Evolutionary conservation across 2,888 invertebrate species (phyloP), one percentile per base, ranked within the genome.

Genomic region (Aspidiotus destructor): DNA sequence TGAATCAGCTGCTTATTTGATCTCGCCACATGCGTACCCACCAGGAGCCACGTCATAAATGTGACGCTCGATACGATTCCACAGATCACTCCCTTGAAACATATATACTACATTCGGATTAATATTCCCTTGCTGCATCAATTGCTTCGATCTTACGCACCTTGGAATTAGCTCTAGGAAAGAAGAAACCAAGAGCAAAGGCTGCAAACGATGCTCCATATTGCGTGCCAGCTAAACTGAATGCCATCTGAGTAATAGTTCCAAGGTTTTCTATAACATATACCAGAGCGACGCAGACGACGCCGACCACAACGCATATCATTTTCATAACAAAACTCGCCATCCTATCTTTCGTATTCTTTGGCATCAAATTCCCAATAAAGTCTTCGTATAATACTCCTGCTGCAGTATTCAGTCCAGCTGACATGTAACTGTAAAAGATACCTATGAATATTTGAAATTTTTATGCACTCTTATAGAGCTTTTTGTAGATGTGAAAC

Each of bases 381-480:
- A 89, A 82, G 75, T 90, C 89, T 78, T 89, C 88, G 48, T 87
- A 81, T 55, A 89, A 86, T 0, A 89, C 87, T 9, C 88, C 89
- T 1, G 89, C 84, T 85, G 89, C 84, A 0, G 89, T 88, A 74
- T 89, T 90, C 0, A 89, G 78, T 0, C 88, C 88, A 11, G 89
- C 89, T 0, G 89, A 89, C 76, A 89, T 81, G 0, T 89, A 87
- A 76, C 89, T 89, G 75, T 5, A 28, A 28, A 28, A 28, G n/a
- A n/a, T 42, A n/a, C 9, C 41, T 13, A 61, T 42, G 10, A 9
- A 40, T 40, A 2, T 2, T 15, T 11, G 17, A 15, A 40, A 16
- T 40, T 10, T 2, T 60, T 5, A 17, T 60, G 15, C 13, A 61
- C 16, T 60, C 15, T 61, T 15, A 60, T 10, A n/a, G 11, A 2